Evolutionary conservation across 2,797 vertebrate species (phyloP).

Genomic region (Furcifer pardalis): DNA sequence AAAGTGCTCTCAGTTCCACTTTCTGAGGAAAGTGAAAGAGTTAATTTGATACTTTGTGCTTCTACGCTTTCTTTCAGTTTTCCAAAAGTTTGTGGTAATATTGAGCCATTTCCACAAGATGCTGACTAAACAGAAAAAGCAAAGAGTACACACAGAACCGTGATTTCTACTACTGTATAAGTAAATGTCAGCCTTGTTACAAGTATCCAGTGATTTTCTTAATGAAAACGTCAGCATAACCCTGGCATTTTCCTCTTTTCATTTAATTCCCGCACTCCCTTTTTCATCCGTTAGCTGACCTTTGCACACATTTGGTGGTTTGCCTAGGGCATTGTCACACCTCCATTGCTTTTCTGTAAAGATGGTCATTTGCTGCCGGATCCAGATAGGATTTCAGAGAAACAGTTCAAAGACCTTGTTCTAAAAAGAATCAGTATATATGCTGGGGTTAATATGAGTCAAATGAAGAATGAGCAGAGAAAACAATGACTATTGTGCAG

Average conservation of each 20-base stretch:
- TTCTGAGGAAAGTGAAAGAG: slow-evolving; percentile 34
- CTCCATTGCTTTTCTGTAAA: slow-evolving; percentile 51
- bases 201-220: slow-evolving; percentile 65
- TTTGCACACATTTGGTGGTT: slow-evolving; percentile 56
- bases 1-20: neutral
- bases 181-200: slow-evolving; percentile 68
- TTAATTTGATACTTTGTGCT: slow-evolving; percentile 46
- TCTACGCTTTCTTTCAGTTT: neutral
- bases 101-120: slow-evolving; percentile 50
- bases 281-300: slow-evolving; percentile 60
- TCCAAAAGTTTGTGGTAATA: slow-evolving; percentile 35
- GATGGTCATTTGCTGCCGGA: slow-evolving; percentile 43
- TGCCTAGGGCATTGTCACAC: slow-evolving; percentile 63
- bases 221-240: slow-evolving; percentile 68
- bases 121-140: slow-evolving; percentile 62
- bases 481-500: neutral
- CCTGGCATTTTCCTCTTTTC: slow-evolving; percentile 60
- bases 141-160: slow-evolving; percentile 26
- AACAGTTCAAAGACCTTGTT: neutral
- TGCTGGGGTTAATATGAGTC: neutral
- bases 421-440: neutral
- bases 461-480: neutral
- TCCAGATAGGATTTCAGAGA: slow-evolving; percentile 34
- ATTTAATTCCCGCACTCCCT: slow-evolving; percentile 55
- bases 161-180: slow-evolving; percentile 52